Evolutionary conservation across 2,113 vertebrate genomes (phyloP).

Genomic region (Plestiodon gilberti): DNA sequence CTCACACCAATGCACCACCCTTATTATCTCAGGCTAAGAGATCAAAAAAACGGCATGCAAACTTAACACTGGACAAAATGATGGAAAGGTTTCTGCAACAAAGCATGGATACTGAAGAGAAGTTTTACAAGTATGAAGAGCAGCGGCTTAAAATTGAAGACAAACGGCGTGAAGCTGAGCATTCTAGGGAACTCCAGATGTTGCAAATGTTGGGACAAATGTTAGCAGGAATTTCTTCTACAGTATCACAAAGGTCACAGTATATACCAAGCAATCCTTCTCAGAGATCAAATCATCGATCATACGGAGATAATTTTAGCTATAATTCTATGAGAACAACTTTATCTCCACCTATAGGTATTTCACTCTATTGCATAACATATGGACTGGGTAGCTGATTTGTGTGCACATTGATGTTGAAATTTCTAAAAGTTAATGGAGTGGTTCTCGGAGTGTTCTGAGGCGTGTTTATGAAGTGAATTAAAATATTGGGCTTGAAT

Average conservation of each 20-base stretch:
- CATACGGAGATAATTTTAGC: conserved; percentile 73
- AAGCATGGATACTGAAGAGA: conserved; percentile 86
- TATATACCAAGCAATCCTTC: conserved; percentile 65
- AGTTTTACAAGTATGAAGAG: conserved; percentile 87
- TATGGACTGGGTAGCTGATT: conserved; percentile 8
- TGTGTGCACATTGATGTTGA: conserved; percentile 51
- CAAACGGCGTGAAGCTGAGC: conserved; percentile 85
- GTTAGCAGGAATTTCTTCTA: conserved; percentile 82
- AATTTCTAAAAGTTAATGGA: conserved; percentile 48
- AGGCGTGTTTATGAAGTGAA: conserved; percentile 42
- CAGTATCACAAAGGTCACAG: conserved; percentile 64
- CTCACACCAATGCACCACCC: conserved; percentile 70
- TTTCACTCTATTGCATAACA: conserved; percentile 62
- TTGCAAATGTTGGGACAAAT: conserved; percentile 92
- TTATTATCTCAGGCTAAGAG: conserved; percentile 77
- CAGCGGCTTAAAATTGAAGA: conserved; percentile 88
- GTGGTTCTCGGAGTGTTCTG: conserved; percentile 42
- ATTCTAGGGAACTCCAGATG: conserved; percentile 88
- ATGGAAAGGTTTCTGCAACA: conserved; percentile 92
- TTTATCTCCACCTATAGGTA: conserved; percentile 83
- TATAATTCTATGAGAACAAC: conserved; percentile 74
- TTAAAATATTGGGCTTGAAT: neutral
- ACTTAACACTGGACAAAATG: conserved; percentile 86
- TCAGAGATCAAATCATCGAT: conserved; percentile 68
- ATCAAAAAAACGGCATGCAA: conserved; percentile 80